phyloP scores from a whole-genome alignment of 2,113 vertebrate species.

The Gyps fulvus region DNA sequence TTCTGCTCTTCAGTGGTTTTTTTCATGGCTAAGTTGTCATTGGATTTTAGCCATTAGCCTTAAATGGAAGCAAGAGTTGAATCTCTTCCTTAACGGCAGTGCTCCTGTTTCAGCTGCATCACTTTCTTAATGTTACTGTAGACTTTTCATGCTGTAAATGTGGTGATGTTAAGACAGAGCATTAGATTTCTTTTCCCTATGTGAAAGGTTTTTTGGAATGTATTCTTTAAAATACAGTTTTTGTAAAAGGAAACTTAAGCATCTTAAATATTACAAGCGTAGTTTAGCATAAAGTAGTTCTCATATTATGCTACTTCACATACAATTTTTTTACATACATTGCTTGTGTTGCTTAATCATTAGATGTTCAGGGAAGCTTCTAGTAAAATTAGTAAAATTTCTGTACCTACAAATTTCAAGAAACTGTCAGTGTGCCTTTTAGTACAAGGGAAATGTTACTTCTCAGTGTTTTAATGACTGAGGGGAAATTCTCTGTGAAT shows the following conservation, averaged over 20 bases:
- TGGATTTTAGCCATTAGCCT: not conserved
- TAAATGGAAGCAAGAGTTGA: not conserved
- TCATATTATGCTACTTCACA: not conserved
- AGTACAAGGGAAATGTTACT: not conserved
- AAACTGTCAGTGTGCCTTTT: not conserved
- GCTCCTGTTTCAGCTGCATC: not conserved
- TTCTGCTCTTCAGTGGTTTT: not conserved
- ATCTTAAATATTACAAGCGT: not conserved
- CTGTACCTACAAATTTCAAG: not conserved
- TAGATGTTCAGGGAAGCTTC: not conserved
- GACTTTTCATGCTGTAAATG: not conserved
- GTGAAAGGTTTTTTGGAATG: not conserved
- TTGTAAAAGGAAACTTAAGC: not conserved
- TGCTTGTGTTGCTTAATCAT: not conserved
- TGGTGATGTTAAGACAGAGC: not conserved
- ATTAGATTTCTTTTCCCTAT: not conserved
- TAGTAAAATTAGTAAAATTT: not conserved
- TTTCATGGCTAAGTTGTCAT: not conserved
- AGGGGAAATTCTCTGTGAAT: not conserved
- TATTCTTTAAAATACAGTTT: not conserved
- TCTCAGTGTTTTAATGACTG: not conserved
- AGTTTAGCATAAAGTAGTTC: not conserved
- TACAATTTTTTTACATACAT: not conserved
- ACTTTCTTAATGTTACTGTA: not conserved
- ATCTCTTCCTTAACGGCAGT: not conserved